Percentiles rank a stretch among this genome's conserved stretches.
phyloP scores from a whole-genome alignment of 2,888 invertebrate genomes.

The Rhogogaster chlorosoma region DNA sequence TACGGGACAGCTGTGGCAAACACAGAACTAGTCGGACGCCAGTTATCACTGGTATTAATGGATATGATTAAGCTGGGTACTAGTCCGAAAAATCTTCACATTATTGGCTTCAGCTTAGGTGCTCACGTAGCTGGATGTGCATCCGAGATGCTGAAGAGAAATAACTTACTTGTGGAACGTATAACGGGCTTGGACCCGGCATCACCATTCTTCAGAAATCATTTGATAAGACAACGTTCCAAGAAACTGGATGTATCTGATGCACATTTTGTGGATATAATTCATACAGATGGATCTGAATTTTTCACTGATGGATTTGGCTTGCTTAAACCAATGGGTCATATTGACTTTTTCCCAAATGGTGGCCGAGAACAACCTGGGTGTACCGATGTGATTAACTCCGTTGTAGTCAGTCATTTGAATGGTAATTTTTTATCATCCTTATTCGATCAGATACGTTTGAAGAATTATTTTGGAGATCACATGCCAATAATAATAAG shows the following conservation, averaged over 20 bases:
- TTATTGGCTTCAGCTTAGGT: conserved; percentile 82
- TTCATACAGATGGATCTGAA: conserved; percentile 84
- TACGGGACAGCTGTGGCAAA: conserved; percentile 82
- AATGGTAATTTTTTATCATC: conserved; percentile 74
- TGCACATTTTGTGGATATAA: conserved; percentile 84
- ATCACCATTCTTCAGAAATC: conserved; percentile 81
- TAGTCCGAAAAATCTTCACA: conserved; percentile 77
- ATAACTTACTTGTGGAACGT: conserved; percentile 78
- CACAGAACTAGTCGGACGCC: conserved; percentile 81
- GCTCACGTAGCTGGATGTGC: conserved; percentile 83
- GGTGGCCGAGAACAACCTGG: conserved; percentile 83
- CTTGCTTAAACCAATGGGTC: conserved; percentile 81
- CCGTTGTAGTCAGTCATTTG: conserved; percentile 80
- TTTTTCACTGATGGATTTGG: conserved; percentile 83
- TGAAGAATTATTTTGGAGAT: not conserved
- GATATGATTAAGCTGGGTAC: conserved; percentile 78
- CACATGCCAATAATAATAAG: not conserved
- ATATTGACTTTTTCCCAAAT: conserved; percentile 82
- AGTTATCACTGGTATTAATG: conserved; percentile 80
- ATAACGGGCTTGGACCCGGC: conserved; percentile 83
- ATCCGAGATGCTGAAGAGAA: conserved; percentile 79
- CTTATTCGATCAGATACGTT: not conserved
- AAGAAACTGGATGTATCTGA: conserved; percentile 82
- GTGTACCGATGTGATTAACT: conserved; percentile 80
- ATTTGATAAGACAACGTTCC: conserved; percentile 79